Evolutionary conservation across 1,140 invertebrate species (phyloP), one percentile per base, ranked within the genome.

Genomic region (Whitmania pigra): DNA sequence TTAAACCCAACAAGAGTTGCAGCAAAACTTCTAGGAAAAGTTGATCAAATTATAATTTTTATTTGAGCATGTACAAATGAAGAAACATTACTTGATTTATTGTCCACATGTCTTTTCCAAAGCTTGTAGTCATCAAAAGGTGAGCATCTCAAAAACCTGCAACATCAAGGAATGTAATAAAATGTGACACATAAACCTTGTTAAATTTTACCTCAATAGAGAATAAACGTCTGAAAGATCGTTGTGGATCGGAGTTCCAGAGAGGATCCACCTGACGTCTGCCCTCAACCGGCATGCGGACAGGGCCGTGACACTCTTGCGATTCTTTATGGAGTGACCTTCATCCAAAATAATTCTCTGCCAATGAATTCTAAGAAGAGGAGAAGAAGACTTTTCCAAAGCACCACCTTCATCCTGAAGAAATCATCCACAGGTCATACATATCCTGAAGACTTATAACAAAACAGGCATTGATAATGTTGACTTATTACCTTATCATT

Each of bases 221-320:
- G 92, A 88, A 83, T 88, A 96, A 25, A 96, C 84, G 83, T 97
- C 93, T 54, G 89, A 79, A 78, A 93, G 88, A 79, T 92, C 90
- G 79, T 98, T 97, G 75, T 97, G 94, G 69, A 98, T 89, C 0
- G 94, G 94, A 0, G 94, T 98, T 17, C 94, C 94, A 11, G 93
- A 94, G 0, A 97, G 83, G 0, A 87, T 88, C 93, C 93, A 97
- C 57, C 91, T 85, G 43, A 18, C 53, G 3, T 29, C 18, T 0
- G 74, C 54, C 15, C 71, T 75, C 73, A 15, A 94, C 18, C 80
- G 79, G 78, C 87, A 90, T 0, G 89, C 88, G 0, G 89, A 88
- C 76, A 86, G 76, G 0, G 90, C 88, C 0, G 87, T 88, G 70
- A 87, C 82, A 22, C 88, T 87, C 81, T 90, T 93, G 77, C 89